These are phyloP conservation scores for Semaprochilodus insignis DNA, from an alignment of 2,797 vertebrate species.

Conservation along the genomic window DNA sequence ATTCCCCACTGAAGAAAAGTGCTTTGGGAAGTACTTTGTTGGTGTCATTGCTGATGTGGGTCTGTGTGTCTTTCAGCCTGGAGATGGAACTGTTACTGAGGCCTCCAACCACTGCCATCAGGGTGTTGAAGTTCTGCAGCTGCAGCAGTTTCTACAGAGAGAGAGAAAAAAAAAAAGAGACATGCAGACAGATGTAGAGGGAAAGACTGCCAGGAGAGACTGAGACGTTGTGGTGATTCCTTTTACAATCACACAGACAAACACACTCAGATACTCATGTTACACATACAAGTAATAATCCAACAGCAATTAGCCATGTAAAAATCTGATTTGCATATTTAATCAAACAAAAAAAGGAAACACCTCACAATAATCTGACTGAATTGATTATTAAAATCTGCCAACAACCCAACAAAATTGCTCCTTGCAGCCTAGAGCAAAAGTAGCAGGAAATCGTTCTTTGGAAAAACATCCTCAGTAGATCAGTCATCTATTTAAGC, in stretches of 20 bases:
- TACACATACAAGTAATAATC: too few relatives aligned
- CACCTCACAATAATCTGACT: background rate
- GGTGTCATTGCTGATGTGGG: conserved; percentile 84
- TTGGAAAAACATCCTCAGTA: background rate
- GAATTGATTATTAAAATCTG: background rate
- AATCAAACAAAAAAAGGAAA: background rate
- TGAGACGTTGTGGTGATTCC: background rate
- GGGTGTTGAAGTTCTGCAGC: conserved; percentile 91
- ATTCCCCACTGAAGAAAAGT: background rate
- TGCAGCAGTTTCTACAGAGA: conserved; percentile 83
- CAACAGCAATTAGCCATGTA: too few relatives aligned
- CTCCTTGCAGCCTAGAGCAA: too few relatives aligned
- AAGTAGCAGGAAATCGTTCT: too few relatives aligned
- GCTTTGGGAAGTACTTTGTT: conserved; percentile 79
- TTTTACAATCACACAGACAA: too few relatives aligned
- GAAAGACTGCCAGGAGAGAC: background rate
- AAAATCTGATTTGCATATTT: background rate
- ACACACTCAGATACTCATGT: too few relatives aligned
- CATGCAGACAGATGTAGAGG: background rate
- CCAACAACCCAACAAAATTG: too few relatives aligned
- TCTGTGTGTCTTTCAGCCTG: conserved; percentile 90
- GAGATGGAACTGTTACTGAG: conserved; percentile 93
- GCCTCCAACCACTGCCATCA: conserved; percentile 92
- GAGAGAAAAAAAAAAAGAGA: background rate
- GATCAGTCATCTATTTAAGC: background rate